Conservation (phyloP, 2,113 vertebrate species). For the Halcyon senegalensis region DNA sequence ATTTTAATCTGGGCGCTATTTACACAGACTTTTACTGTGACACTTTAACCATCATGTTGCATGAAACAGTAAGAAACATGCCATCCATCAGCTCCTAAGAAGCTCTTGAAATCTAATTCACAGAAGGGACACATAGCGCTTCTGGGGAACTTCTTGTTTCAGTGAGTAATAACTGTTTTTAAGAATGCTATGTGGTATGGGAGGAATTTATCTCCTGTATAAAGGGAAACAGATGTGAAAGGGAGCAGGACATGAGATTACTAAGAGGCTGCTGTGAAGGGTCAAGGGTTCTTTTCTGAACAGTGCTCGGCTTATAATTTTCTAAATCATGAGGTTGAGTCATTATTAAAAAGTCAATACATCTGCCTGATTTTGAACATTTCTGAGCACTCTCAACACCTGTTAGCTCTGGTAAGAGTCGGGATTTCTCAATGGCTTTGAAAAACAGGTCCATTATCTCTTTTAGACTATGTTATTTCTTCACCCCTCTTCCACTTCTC, state of each 20-base stretch:
- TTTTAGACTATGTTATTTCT: not conserved
- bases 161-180: not conserved
- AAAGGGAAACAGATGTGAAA: slow-evolving; percentile 49
- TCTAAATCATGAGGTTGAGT: not conserved
- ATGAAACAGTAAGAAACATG: not conserved
- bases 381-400: not conserved
- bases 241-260: not conserved
- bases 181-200: slow-evolving; percentile 38
- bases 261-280: not conserved
- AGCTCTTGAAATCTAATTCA: not conserved
- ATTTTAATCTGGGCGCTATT: not conserved
- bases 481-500: not conserved
- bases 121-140: not conserved
- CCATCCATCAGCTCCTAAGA: not conserved
- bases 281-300: slow-evolving; percentile 13
- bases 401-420: not conserved
- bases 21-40: not conserved
- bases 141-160: slow-evolving; percentile 9
- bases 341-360: not conserved
- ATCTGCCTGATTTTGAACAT: not conserved
- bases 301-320: not conserved
- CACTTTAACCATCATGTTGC: not conserved
- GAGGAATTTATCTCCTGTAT: slow-evolving; percentile 48
- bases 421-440: not conserved
- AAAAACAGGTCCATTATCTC: not conserved